Evolutionary conservation across 2,797 vertebrate genomes (phyloP).

Genomic region (Crax fasciolata): DNA sequence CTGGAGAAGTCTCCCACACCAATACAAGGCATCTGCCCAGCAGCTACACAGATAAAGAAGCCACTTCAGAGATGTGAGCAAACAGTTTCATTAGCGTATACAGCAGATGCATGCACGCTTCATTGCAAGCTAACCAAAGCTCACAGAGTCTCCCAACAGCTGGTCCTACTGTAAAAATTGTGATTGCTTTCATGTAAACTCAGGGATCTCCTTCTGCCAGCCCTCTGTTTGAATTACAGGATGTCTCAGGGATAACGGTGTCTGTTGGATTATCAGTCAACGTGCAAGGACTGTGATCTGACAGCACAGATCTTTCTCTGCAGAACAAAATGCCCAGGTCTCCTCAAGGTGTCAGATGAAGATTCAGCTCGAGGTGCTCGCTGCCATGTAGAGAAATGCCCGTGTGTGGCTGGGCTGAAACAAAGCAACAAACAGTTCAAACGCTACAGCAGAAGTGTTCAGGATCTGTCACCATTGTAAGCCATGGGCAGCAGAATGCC

Average conservation of each 20-base stretch:
- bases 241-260: background rate
- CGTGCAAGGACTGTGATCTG: background rate
- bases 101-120: background rate
- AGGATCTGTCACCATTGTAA: fast-evolving
- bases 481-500: background rate
- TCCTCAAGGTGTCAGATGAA: background rate
- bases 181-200: background rate
- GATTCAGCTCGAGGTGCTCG: background rate
- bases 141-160: background rate
- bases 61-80: conserved; percentile 37
- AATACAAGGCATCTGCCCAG: background rate
- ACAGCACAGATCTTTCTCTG: background rate
- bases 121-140: background rate
- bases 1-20: background rate
- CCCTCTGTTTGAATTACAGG: fast-evolving
- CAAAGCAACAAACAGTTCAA: background rate
- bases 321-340: background rate
- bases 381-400: background rate
- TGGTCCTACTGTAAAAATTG: background rate
- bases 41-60: conserved; percentile 8
- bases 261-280: background rate
- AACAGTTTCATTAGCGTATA: background rate
- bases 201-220: background rate
- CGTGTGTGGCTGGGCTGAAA: background rate
- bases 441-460: fast-evolving